Percentiles rank a stretch among this genome's conserved stretches.
These are phyloP conservation scores for Hylaeus anthracinus DNA, from an alignment of 1,140 invertebrate genomes.

Conservation along the genomic window DNA sequence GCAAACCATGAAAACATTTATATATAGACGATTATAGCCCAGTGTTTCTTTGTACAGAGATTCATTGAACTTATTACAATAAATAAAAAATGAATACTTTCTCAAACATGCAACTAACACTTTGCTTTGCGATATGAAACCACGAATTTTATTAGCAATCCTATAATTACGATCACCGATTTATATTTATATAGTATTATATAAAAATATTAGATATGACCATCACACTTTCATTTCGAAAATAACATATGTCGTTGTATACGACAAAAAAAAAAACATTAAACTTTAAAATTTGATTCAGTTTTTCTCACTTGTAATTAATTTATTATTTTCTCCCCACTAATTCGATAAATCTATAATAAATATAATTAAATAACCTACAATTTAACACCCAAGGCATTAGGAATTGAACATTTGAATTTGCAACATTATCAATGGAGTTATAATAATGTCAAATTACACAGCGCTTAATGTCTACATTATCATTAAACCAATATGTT, in stretches of 20 bases:
- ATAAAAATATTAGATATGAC: neutral
- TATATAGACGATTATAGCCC: too few relatives aligned
- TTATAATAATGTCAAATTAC: neutral
- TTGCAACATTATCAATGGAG: neutral
- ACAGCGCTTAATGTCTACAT: neutral
- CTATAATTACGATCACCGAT: neutral
- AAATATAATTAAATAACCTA: neutral
- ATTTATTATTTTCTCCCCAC: neutral
- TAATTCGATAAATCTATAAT: neutral
- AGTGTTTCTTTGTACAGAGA: too few relatives aligned
- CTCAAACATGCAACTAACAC: neutral
- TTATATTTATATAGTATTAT: neutral
- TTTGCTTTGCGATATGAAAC: neutral
- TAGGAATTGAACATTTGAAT: neutral
- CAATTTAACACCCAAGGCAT: neutral
- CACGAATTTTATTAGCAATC: neutral
- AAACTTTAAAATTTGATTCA: neutral
- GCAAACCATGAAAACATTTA: too few relatives aligned
- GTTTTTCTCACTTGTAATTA: neutral
- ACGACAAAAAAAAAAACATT: too few relatives aligned
- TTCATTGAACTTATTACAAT: slow-evolving; percentile 1
- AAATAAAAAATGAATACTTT: slow-evolving; percentile 6
- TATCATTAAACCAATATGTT: neutral
- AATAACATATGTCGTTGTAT: neutral
- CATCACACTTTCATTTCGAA: neutral